A percentile compares a stretch with the other conserved stretches of the same genome.
These are phyloP conservation scores for Sarcophaga subvicina DNA, from an alignment of 2,888 invertebrate genomes.

Conservation along the genomic window DNA sequence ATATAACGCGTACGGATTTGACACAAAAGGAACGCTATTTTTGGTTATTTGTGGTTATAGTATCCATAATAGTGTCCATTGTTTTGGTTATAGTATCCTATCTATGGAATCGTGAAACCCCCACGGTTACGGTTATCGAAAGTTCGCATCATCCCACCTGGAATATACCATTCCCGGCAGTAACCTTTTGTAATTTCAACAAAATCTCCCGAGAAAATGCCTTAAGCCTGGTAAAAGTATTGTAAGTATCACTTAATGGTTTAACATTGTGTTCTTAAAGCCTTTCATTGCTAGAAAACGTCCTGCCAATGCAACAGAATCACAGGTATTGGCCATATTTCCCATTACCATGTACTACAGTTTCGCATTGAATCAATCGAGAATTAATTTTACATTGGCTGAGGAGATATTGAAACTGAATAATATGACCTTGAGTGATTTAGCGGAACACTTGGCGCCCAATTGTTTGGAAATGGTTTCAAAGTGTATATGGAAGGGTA, in stretches of 20 bases:
- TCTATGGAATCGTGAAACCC: slow-evolving; percentile 84
- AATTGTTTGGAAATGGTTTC: slow-evolving; percentile 83
- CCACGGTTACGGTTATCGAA: slow-evolving; percentile 85
- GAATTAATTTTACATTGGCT: slow-evolving; percentile 72
- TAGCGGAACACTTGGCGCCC: slow-evolving; percentile 81
- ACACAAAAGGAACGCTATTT: slow-evolving; percentile 83
- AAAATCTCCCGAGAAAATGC: slow-evolving; percentile 82
- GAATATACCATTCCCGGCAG: slow-evolving; percentile 84
- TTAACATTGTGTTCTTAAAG: too few species aligned
- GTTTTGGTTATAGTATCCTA: slow-evolving; percentile 85
- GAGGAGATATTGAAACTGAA: slow-evolving; percentile 75
- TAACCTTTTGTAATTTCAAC: slow-evolving; percentile 84
- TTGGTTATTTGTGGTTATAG: slow-evolving; percentile 84
- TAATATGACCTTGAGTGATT: slow-evolving; percentile 74
- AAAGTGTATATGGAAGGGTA: slow-evolving; percentile 86
- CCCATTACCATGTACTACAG: slow-evolving; percentile 75
- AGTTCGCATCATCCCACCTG: slow-evolving; percentile 84
- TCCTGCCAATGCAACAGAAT: slow-evolving; percentile 76
- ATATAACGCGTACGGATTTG: slow-evolving; percentile 85
- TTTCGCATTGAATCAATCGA: slow-evolving; percentile 72
- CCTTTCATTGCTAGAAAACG: slow-evolving; percentile 72
- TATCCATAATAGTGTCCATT: slow-evolving; percentile 83
- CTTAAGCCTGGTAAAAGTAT: slow-evolving; percentile 76
- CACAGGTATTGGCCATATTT: slow-evolving; percentile 75
- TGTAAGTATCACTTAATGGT: slow-evolving; percentile 80